These are phyloP conservation scores for Gallinago paraguaiae DNA, from an alignment of 2,113 vertebrate genomes.

Conservation along the genomic window DNA sequence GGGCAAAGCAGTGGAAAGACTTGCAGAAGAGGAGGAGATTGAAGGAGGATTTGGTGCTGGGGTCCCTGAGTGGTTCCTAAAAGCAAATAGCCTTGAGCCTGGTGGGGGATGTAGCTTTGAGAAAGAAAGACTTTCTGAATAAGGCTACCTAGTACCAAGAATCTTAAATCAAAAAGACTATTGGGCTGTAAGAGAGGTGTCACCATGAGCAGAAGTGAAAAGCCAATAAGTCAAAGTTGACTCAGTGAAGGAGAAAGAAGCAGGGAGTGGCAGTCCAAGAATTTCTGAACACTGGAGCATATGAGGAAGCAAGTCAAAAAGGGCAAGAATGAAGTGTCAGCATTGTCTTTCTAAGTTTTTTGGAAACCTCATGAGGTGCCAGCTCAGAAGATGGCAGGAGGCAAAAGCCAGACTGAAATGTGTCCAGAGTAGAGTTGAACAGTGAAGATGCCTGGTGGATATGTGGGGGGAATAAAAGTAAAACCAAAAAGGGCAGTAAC, in stretches of 20 bases:
- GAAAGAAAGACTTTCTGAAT: not conserved
- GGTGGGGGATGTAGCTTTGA: not conserved
- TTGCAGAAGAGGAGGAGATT: not conserved
- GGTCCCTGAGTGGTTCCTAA: not conserved
- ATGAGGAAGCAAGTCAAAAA: not conserved
- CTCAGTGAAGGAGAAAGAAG: not conserved
- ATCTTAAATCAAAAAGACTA: not conserved
- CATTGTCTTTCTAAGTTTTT: not conserved
- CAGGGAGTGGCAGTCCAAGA: not conserved
- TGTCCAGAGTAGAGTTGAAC: not conserved
- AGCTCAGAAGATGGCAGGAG: not conserved
- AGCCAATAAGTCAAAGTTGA: not conserved
- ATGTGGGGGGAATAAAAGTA: not conserved
- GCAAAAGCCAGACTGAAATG: not conserved
- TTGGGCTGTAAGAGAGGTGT: not conserved
- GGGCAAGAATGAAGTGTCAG: not conserved
- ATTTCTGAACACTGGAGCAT: too few relatives aligned
- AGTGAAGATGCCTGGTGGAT: not conserved
- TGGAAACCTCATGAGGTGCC: not conserved
- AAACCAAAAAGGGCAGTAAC: not conserved
- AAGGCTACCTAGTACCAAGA: not conserved
- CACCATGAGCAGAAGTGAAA: accelerated
- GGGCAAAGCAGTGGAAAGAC: not conserved
- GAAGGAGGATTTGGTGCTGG: not conserved
- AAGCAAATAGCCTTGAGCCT: not conserved